Conservation (phyloP, 2,113 vertebrate species). For the Origma solitaria region DNA sequence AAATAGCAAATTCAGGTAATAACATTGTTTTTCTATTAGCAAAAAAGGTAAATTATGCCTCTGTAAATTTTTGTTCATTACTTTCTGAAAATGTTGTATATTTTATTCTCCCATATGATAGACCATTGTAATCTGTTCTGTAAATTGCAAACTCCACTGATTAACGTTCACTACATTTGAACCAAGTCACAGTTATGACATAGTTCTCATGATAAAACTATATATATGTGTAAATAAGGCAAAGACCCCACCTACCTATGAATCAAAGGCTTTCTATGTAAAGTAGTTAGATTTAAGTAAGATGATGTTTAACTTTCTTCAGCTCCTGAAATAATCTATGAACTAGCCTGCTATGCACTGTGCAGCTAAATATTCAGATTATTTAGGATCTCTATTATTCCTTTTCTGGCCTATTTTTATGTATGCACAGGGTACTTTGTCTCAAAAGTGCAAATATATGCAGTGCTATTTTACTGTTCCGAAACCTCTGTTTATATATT, state of each 20-base stretch:
- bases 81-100: not conserved
- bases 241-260: not conserved
- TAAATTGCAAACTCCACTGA: not conserved
- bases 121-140: not conserved
- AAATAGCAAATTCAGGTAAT: not conserved
- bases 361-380: conserved; percentile 41
- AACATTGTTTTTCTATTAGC: not conserved
- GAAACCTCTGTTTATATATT: conserved; percentile 65
- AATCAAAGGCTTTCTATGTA: not conserved
- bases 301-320: not conserved
- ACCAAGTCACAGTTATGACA: not conserved
- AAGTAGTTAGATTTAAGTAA: not conserved
- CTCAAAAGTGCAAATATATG: conserved; percentile 70
- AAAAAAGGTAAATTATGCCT: not conserved
- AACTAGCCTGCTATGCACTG: not conserved
- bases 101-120: not conserved
- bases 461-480: conserved; percentile 57
- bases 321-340: not conserved
- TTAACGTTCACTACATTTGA: not conserved
- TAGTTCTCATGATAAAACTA: not conserved
- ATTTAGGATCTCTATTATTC: conserved; percentile 41
- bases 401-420: conserved; percentile 56
- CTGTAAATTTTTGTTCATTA: not conserved
- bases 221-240: not conserved
- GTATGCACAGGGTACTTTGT: not conserved